phyloP scores from a whole-genome alignment of 2,888 invertebrate genomes.

The Odontomyia ornata region DNA sequence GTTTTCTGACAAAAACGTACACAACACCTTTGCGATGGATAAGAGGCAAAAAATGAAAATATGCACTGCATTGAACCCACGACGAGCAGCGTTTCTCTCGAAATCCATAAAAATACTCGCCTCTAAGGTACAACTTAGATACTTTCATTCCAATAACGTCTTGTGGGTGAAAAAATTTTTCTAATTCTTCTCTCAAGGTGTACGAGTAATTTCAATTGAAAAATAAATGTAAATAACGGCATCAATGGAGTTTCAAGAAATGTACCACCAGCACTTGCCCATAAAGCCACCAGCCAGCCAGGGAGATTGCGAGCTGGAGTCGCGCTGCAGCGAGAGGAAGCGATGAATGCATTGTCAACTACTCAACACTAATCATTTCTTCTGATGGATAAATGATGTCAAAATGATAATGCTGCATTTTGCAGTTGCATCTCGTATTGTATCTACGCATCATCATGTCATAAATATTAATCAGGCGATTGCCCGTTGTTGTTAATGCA shows the following conservation, averaged over 20 bases:
- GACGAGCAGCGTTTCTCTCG: too few species aligned
- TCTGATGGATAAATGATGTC: constrained; percentile 19
- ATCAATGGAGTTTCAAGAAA: constrained; percentile 15
- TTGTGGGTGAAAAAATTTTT: constrained; percentile 18
- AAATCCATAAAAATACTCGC: too few species aligned
- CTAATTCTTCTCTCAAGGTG: neutral
- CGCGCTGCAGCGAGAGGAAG: neutral
- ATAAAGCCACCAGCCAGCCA: neutral
- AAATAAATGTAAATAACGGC: constrained; percentile 30
- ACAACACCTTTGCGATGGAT: too few species aligned
- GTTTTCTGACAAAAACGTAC: too few species aligned
- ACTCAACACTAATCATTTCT: constrained; percentile 20
- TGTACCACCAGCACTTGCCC: neutral
- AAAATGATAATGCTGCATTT: constrained; percentile 18
- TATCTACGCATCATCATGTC: constrained; percentile 14
- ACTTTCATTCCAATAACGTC: constrained; percentile 11
- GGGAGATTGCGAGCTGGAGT: neutral
- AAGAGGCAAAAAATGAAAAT: too few species aligned
- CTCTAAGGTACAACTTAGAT: neutral
- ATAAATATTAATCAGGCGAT: constrained; percentile 26
- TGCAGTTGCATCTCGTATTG: constrained; percentile 19
- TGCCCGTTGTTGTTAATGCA: neutral
- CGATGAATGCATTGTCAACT: constrained; percentile 22
- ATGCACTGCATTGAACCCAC: too few species aligned
- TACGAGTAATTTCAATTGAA: constrained; percentile 5